These are phyloP conservation scores for Ypsolopha sequella DNA, from an alignment of 2,888 invertebrate genomes.

Conservation along the genomic window DNA sequence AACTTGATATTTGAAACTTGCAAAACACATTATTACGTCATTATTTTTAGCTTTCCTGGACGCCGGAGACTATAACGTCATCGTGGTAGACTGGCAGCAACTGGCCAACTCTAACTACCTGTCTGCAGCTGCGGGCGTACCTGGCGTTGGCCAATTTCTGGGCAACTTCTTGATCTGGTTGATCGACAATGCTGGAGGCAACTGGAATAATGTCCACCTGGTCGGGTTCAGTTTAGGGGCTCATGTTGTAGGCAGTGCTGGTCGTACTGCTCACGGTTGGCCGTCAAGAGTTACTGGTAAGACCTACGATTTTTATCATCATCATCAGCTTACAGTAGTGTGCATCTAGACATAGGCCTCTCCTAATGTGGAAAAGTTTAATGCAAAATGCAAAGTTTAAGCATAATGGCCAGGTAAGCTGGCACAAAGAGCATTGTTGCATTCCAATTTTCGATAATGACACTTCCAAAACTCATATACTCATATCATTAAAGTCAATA, in stretches of 20 bases:
- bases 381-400: too few relatives aligned
- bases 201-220: constrained; percentile 48
- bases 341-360: too few relatives aligned
- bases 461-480: too few relatives aligned
- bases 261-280: constrained; percentile 24
- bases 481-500: too few relatives aligned
- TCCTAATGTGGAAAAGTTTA: too few relatives aligned
- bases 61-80: constrained; percentile 38
- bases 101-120: constrained; percentile 27
- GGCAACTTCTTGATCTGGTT: constrained; percentile 53
- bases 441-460: too few relatives aligned
- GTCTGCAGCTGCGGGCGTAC: constrained; percentile 35
- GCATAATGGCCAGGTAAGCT: too few relatives aligned
- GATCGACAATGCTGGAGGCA: constrained; percentile 36
- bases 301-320: not conserved
- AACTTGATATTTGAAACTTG: too few relatives aligned
- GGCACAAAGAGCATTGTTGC: too few relatives aligned
- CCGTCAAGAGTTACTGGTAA: constrained; percentile 37
- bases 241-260: constrained; percentile 49
- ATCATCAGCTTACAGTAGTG: too few relatives aligned
- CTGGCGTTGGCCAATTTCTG: constrained; percentile 36
- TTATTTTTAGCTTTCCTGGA: constrained; percentile 24
- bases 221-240: constrained; percentile 61
- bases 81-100: constrained; percentile 34
- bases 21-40: not conserved